Base-by-base conservation (phyloP, 2,113 vertebrate genomes). In the Speoplatyrhinus poulsoni region DNA sequence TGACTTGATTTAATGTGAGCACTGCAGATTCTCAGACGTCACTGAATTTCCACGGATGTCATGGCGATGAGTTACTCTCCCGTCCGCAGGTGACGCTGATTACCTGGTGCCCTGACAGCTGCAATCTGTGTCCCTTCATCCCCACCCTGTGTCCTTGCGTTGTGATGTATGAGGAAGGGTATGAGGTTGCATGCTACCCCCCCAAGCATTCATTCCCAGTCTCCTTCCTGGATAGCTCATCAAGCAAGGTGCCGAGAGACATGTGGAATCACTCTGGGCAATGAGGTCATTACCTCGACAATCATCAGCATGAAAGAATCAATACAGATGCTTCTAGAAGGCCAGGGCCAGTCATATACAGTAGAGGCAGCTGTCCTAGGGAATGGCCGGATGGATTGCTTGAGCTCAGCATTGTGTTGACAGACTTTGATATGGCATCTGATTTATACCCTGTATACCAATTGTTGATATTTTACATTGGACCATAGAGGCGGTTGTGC, bases 1-100 rank as follows among this genome's bases (percentile, higher is more conserved):
- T 65, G 82, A 87, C 82, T 81, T 88, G 87, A 91, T 88, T 84
- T 84, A 72, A 49, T 79, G 70, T 77, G 86, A 88, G 88, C 88
- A 84, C 88, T 83, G 83, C 74, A 64, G 67, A 87, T 90, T 83
- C 67, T 85, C 81, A 26, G 26, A 82, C 89, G 70, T 72, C 66
- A 8, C 66, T 79, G 65, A 72, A 19, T n/a, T 56, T 9, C 32
- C 82, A 81, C 70, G 69, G 63, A 69, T 63, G 64, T 69, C 57
- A 62, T 69, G 58, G 79, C 56, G 67, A 62, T 53, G 49, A 80
- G 84, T 82, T 86, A 85, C 82, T 82, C 79, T 70, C 60, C 1
- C 69, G 52, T 46, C 66, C 79, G 80, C 50, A 69, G 47, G 64
- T 52, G 57, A 72, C 73, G 60, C 59, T 62, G 71, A 81, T 41